phyloP scores from a whole-genome alignment of 2,113 vertebrate genomes.

The Callionymus lyra region DNA sequence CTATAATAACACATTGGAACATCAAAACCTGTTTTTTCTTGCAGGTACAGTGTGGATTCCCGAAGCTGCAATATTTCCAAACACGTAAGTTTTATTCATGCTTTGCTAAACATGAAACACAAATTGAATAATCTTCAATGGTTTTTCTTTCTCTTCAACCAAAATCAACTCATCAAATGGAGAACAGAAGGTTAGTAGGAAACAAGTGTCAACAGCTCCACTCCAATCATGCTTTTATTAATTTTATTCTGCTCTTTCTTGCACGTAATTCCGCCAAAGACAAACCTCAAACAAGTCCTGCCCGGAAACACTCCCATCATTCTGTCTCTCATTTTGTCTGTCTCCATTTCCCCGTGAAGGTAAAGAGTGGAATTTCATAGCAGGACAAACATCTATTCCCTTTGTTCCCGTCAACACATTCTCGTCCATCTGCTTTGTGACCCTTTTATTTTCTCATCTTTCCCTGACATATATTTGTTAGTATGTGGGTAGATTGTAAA shows the following conservation, averaged over 20 bases:
- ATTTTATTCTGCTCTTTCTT: constrained; percentile 31
- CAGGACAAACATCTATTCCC: too few relatives aligned
- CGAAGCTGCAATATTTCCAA: constrained; percentile 89
- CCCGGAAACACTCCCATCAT: constrained; percentile 11
- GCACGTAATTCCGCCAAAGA: constrained; percentile 31
- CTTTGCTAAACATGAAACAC: too few relatives aligned
- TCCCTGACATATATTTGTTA: too few relatives aligned
- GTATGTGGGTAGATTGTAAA: too few relatives aligned
- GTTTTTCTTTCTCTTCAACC: constrained; percentile 3
- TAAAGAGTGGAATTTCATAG: too few relatives aligned
- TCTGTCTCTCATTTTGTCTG: constrained; percentile 26
- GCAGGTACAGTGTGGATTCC: constrained; percentile 92
- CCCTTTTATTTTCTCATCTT: too few relatives aligned
- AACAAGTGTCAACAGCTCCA: constrained; percentile 2
- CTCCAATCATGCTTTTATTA: constrained; percentile 20
- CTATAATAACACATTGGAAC: too few relatives aligned
- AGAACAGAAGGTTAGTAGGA: constrained; percentile 54
- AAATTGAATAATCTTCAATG: too few relatives aligned
- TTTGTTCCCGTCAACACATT: background rate
- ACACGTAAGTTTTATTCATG: constrained; percentile 85
- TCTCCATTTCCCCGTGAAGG: constrained; percentile 9
- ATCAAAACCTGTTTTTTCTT: constrained; percentile 17
- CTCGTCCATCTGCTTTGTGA: too few relatives aligned
- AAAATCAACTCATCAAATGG: constrained; percentile 15
- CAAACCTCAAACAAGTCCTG: constrained; percentile 20